phyloP scores from a whole-genome alignment of 2,797 vertebrate genomes.

The Dryobates pubescens region DNA sequence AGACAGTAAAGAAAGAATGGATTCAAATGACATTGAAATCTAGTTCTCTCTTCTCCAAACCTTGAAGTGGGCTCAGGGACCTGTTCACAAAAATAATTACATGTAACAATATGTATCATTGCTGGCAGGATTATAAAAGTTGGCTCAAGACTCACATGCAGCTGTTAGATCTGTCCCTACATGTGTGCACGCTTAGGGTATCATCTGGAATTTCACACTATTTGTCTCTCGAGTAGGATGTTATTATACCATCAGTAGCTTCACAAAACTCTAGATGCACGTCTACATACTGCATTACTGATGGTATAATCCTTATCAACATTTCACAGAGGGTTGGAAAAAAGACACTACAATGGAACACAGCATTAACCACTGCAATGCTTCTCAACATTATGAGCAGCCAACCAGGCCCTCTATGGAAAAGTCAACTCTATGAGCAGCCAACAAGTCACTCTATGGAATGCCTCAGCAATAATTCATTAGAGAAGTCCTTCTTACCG shows the following conservation, averaged over 20 bases:
- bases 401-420: background rate
- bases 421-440: background rate
- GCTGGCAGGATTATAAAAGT: background rate
- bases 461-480: background rate
- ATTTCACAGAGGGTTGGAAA: background rate
- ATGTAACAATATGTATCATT: background rate
- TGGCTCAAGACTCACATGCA: background rate
- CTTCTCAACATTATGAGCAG: background rate
- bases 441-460: background rate
- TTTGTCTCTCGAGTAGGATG: background rate
- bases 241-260: background rate
- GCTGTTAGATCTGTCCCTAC: background rate
- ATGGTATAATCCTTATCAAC: background rate
- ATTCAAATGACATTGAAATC: background rate
- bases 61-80: accelerated
- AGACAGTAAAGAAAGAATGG: background rate
- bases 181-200: background rate
- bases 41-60: background rate
- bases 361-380: background rate
- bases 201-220: background rate
- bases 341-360: accelerated
- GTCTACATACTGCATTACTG: background rate
- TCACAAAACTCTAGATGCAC: background rate
- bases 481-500: conserved; percentile 79
- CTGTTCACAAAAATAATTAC: background rate